These are phyloP conservation scores for Hetaerina americana DNA, from an alignment of 1,140 invertebrate species.

Conservation along the genomic window DNA sequence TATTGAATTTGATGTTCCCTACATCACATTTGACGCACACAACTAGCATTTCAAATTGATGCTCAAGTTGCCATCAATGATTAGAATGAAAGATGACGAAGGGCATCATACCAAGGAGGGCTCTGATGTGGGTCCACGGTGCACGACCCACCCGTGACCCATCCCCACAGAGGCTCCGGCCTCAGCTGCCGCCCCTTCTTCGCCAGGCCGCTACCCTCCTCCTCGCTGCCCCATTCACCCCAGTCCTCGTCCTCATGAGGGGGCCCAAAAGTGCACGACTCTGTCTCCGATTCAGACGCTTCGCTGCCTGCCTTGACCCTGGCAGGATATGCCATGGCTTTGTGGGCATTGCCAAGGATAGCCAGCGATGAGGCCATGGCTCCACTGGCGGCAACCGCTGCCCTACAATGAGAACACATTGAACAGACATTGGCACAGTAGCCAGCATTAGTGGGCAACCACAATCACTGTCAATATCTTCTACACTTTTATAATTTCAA, in stretches of 20 bases:
- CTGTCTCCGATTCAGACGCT: slow-evolving; percentile 19
- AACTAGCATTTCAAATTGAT: too few species aligned
- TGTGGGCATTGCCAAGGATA: neutral
- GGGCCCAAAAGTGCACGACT: slow-evolving; percentile 56
- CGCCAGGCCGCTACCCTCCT: too few species aligned
- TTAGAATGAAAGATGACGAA: too few species aligned
- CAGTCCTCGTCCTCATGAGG: slow-evolving; percentile 54
- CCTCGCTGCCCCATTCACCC: slow-evolving; percentile 62
- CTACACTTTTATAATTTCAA: too few species aligned
- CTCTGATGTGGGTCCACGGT: slow-evolving; percentile 48
- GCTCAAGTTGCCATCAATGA: too few species aligned
- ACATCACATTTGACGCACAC: too few species aligned
- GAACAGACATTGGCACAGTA: too few species aligned
- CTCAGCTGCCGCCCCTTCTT: neutral
- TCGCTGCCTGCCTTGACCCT: too few species aligned
- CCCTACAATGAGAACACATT: neutral
- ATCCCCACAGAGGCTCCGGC: slow-evolving; percentile 46
- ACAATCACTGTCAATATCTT: too few species aligned
- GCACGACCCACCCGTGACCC: slow-evolving; percentile 66
- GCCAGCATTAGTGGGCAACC: too few species aligned
- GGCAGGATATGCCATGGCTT: too few species aligned
- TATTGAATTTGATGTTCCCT: too few species aligned
- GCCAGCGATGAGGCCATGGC: neutral
- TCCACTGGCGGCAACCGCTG: neutral
- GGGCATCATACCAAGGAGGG: slow-evolving; percentile 74